A percentile compares a stretch with the other conserved stretches of the same genome.
Evolutionary conservation across 2,888 invertebrate genomes (phyloP).

Genomic region (Tyria jacobaeae): DNA sequence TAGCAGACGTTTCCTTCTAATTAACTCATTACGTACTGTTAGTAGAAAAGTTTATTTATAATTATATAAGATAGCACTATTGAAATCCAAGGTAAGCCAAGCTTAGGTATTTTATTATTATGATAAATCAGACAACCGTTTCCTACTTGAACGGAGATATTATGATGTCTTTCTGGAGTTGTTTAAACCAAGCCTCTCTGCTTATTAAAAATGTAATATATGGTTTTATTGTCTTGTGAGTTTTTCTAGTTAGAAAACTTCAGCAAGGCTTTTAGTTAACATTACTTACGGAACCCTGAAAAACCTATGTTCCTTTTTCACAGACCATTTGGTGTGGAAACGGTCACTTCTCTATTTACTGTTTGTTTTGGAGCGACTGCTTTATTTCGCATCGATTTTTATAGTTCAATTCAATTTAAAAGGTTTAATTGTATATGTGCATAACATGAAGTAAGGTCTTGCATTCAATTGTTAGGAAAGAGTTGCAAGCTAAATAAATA

Average conservation of each 20-base stretch:
- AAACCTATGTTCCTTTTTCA: conserved; percentile 69
- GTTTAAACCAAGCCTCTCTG: neutral
- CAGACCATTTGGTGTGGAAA: conserved; percentile 71
- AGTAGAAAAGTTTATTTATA: neutral
- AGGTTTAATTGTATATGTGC: conserved; percentile 43
- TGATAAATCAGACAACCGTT: too few relatives aligned
- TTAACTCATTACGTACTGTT: neutral
- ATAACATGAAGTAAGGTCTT: conserved; percentile 11
- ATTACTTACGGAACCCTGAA: conserved; percentile 44
- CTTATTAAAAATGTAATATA: too few relatives aligned
- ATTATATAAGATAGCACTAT: too few relatives aligned
- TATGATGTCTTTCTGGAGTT: neutral
- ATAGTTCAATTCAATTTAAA: conserved; percentile 69
- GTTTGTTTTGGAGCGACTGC: conserved; percentile 64
- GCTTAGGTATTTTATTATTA: too few relatives aligned
- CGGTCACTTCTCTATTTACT: conserved; percentile 66
- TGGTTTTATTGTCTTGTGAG: too few relatives aligned
- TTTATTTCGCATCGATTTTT: conserved; percentile 60
- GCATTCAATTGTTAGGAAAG: conserved; percentile 3
- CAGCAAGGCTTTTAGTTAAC: neutral
- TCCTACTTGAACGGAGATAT: too few relatives aligned
- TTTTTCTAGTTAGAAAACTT: too few relatives aligned
- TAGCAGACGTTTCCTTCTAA: neutral
- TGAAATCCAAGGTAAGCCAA: too few relatives aligned
- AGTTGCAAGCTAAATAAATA: too few relatives aligned